A percentile compares a stretch with the other conserved stretches of the same genome.
These are phyloP conservation scores for Acrossocheilus wenchowensis DNA, from an alignment of 2,797 vertebrate species.

Conservation along the genomic window DNA sequence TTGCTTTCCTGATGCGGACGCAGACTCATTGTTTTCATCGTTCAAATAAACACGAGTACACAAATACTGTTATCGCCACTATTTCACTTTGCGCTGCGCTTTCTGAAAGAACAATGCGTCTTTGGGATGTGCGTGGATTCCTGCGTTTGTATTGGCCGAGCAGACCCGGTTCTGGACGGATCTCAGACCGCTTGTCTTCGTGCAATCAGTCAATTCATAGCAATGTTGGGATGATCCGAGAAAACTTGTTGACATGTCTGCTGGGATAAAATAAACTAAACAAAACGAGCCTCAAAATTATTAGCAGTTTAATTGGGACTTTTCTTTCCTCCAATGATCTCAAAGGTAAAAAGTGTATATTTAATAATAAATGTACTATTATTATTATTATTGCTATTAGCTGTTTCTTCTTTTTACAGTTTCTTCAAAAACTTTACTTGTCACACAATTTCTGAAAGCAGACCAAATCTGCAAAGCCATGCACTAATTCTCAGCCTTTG, in stretches of 20 bases:
- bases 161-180: neutral
- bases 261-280: neutral
- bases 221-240: neutral
- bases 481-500: neutral
- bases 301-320: neutral
- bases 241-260: neutral
- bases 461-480: too few species aligned
- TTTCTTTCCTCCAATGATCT: too few species aligned
- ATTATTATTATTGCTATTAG: neutral
- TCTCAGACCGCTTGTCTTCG: slow-evolving; percentile 1
- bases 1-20: slow-evolving; percentile 69
- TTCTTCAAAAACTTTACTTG: neutral
- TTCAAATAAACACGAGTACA: slow-evolving; percentile 69
- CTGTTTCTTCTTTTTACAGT: neutral
- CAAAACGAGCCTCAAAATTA: neutral
- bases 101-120: slow-evolving; percentile 45
- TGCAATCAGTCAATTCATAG: neutral
- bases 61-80: slow-evolving; percentile 61
- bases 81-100: slow-evolving; percentile 47
- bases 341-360: neutral
- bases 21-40: slow-evolving; percentile 61
- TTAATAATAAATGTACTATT: neutral
- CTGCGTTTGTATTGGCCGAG: slow-evolving; percentile 6
- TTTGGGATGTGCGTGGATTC: slow-evolving; percentile 31
- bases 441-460: too few species aligned